Evolutionary conservation across 2,113 vertebrate genomes (phyloP), one percentile per base, ranked within the genome.

Genomic region (Cinclus cinclus): DNA sequence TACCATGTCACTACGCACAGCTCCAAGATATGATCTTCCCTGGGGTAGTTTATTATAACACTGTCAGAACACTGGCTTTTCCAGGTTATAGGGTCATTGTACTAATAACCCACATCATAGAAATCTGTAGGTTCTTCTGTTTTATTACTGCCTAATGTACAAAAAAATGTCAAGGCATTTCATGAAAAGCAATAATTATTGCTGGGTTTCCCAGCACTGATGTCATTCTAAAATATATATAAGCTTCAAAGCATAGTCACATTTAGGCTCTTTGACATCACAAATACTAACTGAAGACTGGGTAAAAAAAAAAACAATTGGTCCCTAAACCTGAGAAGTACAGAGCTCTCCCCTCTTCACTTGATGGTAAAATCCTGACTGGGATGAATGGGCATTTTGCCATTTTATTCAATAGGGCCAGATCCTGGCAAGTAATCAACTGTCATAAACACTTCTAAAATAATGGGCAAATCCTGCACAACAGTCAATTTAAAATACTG

Each of bases 131-230:
- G 53, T 56, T 71, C 6, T 81, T 53, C 74, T 47, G 58, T 11
- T 84, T 65, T 82, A 33, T 33, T 49, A 28, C 62, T 93, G 46
- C 53, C 17, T 93, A 95, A 95, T 65, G 75, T 71, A 24, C 44
- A 96, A 78, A 16, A 37, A 94, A 92, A 95, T 88, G 74, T 56
- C 73, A 73, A 49, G 44, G 84, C 56, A 25, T 24, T 64, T 86
- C 58, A 69, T 28, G 62, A 87, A 94, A 79, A 92, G 31, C 63
- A 83, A 80, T 68, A 46, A 46, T 44, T 31, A 1, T 80, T 79
- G 25, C 58, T 85, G 39, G n/a, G 70, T 85, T 96, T 96, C 49
- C 39, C 52, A 58, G 59, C 47, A 83, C 31, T 84, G 89, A 65
- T 39, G 75, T 70, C 10, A 71, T 67, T 67, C 78, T 56, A 49